These are phyloP conservation scores for Bolborhynchus lineola DNA, from an alignment of 2,113 vertebrate species.

Conservation along the genomic window DNA sequence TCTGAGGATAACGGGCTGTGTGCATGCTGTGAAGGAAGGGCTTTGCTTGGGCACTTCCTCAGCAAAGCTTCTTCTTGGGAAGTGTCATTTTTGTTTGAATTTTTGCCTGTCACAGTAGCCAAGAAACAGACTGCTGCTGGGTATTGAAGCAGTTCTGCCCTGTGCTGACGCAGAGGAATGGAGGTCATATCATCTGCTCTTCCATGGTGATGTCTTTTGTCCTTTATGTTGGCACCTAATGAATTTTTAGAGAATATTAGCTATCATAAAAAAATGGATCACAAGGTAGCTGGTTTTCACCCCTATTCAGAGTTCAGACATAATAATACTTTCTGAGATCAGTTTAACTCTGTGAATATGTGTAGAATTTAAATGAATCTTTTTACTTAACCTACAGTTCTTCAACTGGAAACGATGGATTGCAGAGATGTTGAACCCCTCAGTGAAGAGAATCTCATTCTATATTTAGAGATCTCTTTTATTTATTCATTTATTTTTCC, in stretches of 20 bases:
- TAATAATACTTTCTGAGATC: constrained; percentile 27
- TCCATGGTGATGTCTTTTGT: neutral
- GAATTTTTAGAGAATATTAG: constrained; percentile 18
- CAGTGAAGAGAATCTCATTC: neutral
- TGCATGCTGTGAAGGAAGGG: neutral
- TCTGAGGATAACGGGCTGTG: neutral
- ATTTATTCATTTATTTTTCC: constrained; percentile 31
- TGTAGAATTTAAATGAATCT: constrained; percentile 19
- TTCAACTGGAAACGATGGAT: neutral
- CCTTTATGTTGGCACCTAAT: neutral
- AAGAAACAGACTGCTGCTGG: neutral
- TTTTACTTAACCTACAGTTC: neutral
- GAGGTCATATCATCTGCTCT: neutral
- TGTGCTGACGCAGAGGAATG: neutral
- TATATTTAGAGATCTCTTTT: constrained; percentile 16
- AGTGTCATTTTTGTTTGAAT: neutral
- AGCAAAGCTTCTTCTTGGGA: neutral
- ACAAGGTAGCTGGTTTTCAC: neutral
- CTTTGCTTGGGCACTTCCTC: neutral
- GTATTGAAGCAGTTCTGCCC: neutral
- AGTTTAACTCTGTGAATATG: constrained; percentile 9
- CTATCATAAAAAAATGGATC: neutral
- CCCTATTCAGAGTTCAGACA: neutral
- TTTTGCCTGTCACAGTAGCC: neutral
- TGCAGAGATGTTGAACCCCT: neutral